Evolutionary conservation across 2,797 vertebrate species (phyloP).

Genomic region (Chiroxiphia lanceolata): DNA sequence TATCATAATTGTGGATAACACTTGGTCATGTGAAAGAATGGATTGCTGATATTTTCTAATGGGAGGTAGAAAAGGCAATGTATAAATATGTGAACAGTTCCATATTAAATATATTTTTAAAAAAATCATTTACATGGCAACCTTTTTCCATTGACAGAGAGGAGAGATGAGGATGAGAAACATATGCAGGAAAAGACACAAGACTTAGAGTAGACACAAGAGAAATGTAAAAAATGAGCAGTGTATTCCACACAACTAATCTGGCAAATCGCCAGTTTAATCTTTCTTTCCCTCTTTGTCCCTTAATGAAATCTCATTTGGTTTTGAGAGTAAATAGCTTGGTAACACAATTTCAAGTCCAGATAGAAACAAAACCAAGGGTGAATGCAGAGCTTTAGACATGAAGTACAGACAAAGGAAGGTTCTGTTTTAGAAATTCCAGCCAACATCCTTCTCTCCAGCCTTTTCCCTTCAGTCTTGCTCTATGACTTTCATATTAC

Average conservation of each 20-base stretch:
- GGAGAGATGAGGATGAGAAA: conserved; percentile 59
- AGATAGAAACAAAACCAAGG: conserved; percentile 52
- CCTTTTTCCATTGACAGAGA: conserved; percentile 32
- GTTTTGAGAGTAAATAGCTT: conserved; percentile 42
- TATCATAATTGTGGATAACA: conserved; percentile 22
- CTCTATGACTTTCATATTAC: conserved; percentile 14
- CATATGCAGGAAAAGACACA: conserved; percentile 48
- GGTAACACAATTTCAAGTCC: conserved; percentile 33
- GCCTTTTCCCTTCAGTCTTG: conserved; percentile 22
- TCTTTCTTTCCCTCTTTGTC: conserved; percentile 15
- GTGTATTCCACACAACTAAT: conserved; percentile 49
- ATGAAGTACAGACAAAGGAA: conserved; percentile 38
- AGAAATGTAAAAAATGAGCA: conserved; percentile 46
- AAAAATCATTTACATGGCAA: conserved; percentile 44
- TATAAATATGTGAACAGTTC: conserved; percentile 25
- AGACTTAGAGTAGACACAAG: conserved; percentile 47
- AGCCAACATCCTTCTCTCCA: neutral
- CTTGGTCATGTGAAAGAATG: conserved; percentile 31
- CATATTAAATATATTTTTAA: conserved; percentile 37
- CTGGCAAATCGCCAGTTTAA: conserved; percentile 42
- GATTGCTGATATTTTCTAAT: conserved; percentile 46
- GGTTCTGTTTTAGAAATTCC: conserved; percentile 44
- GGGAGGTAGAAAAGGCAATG: conserved; percentile 13
- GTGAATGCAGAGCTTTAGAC: conserved; percentile 17
- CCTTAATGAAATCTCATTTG: conserved; percentile 54